These are phyloP conservation scores for Tortricodes alternella DNA, from an alignment of 2,888 invertebrate species.

Conservation along the genomic window DNA sequence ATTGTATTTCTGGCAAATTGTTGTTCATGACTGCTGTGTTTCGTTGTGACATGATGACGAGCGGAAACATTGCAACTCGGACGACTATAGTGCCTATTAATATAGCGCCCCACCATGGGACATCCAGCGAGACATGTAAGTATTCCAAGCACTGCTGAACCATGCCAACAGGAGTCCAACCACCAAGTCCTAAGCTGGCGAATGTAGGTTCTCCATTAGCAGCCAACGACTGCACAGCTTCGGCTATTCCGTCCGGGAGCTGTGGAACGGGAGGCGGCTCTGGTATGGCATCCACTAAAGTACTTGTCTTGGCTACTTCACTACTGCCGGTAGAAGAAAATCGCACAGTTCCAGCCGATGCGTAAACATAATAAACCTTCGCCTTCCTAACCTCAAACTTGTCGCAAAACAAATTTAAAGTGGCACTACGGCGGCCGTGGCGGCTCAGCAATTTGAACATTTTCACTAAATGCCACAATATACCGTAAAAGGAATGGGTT, in stretches of 20 bases:
- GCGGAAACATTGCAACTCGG: constrained; percentile 90
- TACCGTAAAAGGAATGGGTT: constrained; percentile 11
- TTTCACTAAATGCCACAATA: constrained; percentile 34
- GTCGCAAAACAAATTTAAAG: constrained; percentile 64
- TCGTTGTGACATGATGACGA: constrained; percentile 91
- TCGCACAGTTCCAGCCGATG: constrained; percentile 62
- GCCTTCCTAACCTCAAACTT: constrained; percentile 78
- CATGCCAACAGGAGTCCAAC: constrained; percentile 91
- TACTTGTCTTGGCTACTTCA: constrained; percentile 54
- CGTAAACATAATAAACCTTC: constrained; percentile 70
- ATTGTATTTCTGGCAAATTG: constrained; percentile 92
- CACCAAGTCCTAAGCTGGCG: constrained; percentile 91
- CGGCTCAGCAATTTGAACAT: constrained; percentile 75
- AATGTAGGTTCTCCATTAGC: constrained; percentile 89
- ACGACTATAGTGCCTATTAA: constrained; percentile 90
- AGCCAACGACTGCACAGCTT: constrained; percentile 66
- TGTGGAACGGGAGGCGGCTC: constrained; percentile 76
- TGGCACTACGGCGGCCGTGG: constrained; percentile 64
- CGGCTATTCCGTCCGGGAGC: constrained; percentile 57
- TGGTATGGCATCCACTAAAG: constrained; percentile 65
- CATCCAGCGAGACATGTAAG: constrained; percentile 88
- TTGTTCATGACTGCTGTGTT: constrained; percentile 92
- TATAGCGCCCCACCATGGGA: constrained; percentile 98
- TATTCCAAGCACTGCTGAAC: constrained; percentile 92
- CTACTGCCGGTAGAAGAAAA: constrained; percentile 60